These are phyloP conservation scores for Hydropotes inermis DNA, from an alignment of 2,113 vertebrate species.

Conservation along the genomic window DNA sequence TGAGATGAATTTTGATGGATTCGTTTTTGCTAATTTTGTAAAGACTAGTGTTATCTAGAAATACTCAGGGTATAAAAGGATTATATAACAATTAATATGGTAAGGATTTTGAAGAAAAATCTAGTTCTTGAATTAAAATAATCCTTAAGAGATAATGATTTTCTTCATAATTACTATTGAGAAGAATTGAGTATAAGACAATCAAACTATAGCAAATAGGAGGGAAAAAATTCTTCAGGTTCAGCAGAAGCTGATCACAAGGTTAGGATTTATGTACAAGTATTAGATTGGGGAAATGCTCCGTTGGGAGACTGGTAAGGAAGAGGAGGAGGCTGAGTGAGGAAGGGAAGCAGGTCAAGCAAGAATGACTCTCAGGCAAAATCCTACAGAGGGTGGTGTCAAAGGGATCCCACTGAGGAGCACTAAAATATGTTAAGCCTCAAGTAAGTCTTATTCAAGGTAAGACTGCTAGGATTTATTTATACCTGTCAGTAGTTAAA, in stretches of 20 bases:
- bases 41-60: neutral
- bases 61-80: neutral
- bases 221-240: neutral
- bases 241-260: neutral
- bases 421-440: neutral
- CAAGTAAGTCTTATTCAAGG: neutral
- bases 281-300: neutral
- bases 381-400: no score
- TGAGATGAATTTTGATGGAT: neutral
- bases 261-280: neutral
- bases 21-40: neutral
- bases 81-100: neutral
- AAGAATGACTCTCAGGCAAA: neutral
- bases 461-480: neutral
- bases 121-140: neutral
- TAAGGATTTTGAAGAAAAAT: neutral
- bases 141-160: neutral
- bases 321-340: neutral
- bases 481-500: neutral
- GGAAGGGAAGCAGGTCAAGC: no score
- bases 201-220: neutral
- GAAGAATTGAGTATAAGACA: neutral
- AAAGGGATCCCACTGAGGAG: neutral
- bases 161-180: neutral
- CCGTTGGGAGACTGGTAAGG: neutral